phyloP scores from a whole-genome alignment of 2,797 vertebrate genomes.

The Fringilla coelebs region DNA sequence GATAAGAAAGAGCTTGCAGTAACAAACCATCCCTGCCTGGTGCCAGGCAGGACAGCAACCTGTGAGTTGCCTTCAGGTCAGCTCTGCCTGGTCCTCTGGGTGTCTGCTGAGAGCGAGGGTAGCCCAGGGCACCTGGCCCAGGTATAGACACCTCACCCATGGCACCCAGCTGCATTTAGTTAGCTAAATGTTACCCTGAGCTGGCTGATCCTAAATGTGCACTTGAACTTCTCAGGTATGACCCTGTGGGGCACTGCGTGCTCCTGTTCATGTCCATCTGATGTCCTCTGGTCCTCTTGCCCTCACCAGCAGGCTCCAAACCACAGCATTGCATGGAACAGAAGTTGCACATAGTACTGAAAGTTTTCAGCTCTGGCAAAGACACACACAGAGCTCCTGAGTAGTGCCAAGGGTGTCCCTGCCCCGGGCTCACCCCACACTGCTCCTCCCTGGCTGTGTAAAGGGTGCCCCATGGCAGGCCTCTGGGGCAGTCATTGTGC shows the following conservation, averaged over 20 bases:
- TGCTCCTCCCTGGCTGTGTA: not conserved
- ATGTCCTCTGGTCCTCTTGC: not conserved
- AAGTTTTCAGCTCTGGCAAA: not conserved
- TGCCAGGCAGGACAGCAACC: not conserved
- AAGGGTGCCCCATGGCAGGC: not conserved
- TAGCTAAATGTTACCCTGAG: not conserved
- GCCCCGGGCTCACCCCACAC: not conserved
- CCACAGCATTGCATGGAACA: not conserved
- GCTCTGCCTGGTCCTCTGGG: not conserved
- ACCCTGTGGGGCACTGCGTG: rapidly evolving
- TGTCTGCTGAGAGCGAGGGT: not conserved
- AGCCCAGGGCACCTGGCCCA: not conserved
- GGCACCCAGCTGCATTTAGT: not conserved
- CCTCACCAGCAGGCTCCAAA: not conserved
- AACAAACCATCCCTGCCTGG: not conserved
- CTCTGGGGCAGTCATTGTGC: not conserved
- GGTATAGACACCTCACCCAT: not conserved
- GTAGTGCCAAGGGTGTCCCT: not conserved
- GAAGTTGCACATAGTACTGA: not conserved
- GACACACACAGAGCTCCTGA: not conserved
- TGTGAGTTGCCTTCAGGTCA: not conserved
- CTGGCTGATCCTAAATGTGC: not conserved
- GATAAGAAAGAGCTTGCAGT: not conserved
- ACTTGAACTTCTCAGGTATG: not conserved
- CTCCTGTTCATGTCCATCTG: not conserved